Evolutionary conservation across 1,140 invertebrate genomes (phyloP), one percentile per base, ranked within the genome.

Genomic region (Arctopsyche grandis): DNA sequence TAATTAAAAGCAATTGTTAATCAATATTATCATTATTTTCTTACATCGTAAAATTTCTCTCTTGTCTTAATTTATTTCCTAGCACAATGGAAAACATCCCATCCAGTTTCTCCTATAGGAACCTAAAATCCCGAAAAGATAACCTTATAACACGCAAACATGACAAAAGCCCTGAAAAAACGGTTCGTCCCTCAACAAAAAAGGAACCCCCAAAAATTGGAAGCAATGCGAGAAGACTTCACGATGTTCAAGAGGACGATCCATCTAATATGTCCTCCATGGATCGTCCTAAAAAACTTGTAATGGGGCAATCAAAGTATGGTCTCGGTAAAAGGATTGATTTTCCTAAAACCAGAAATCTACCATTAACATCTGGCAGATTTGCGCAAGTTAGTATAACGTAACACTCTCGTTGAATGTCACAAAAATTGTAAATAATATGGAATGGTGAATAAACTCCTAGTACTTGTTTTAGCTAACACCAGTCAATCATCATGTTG

Each of bases 121-220:
- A 83, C 83, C 60, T 63, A 5, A 88, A 88, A 82, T 58, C 78
- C n/a, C 75, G 82, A 0, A 83, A 83, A 69, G 82, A 83, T 10
- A 81, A 81, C 43, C 73, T 81, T 19, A 73, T 81, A 29, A 78
- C 88, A n/a, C 84, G 88, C 76, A 89, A 89, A 78, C 86, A 88
- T 83, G 88, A 89, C 83, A 88, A 88, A 82, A 87, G 85, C 70
- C 88, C 88, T 4, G 88, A 89, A 83, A 89, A 89, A 83, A 86
- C 77, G 7, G 38, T 75, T 12, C 70, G 79, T 1, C 77, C 80
- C 16, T 52, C 48, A 0, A 29, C 38, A 0, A 81, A 83, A 74
- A 82, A 74, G 81, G 88, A 80, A 85, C 56, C 16, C 5, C 63
- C 69, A 22, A 73, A 69, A 46, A 74, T 79, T 19, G 29, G 58